These are phyloP conservation scores for Homarus gammarus DNA, from an alignment of 2,888 invertebrate genomes.

Conservation along the genomic window DNA sequence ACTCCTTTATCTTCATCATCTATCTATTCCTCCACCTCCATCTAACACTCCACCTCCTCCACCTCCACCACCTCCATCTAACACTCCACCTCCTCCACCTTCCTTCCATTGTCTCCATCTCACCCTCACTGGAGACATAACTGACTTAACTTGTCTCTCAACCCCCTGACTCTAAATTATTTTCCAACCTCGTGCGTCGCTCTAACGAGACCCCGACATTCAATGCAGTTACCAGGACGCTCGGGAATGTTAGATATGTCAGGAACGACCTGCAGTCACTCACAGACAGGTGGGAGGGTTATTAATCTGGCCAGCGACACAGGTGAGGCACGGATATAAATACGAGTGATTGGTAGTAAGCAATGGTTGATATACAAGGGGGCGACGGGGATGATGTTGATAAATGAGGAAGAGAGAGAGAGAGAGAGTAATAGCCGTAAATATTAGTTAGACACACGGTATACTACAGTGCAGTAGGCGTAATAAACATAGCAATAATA, in stretches of 20 bases:
- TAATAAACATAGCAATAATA: not conserved
- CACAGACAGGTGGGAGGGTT: not conserved
- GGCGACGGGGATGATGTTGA: not conserved
- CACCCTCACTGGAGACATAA: not conserved
- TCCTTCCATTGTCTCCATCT: not conserved
- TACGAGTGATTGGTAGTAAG: too few relatives aligned
- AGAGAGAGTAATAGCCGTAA: not conserved
- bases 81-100: not conserved
- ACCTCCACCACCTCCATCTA: not conserved
- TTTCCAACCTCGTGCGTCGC: not conserved
- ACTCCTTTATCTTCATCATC: too few relatives aligned
- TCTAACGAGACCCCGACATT: not conserved
- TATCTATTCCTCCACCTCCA: too few relatives aligned
- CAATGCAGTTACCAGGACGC: not conserved
- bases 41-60: too few relatives aligned
- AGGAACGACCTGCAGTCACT: conserved; percentile 1
- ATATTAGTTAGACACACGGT: not conserved
- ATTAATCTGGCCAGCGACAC: not conserved
- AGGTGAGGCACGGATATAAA: not conserved
- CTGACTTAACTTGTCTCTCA: not conserved
- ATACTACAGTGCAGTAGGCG: not conserved
- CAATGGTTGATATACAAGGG: not conserved
- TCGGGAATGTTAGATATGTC: not conserved
- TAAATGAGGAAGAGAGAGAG: not conserved
- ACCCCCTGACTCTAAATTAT: not conserved